Evolutionary conservation across 92 coral and sea anemone genomes (phyloP), one percentile per base, ranked within the genome.

Genomic region (Scolanthus callimorphus): DNA sequence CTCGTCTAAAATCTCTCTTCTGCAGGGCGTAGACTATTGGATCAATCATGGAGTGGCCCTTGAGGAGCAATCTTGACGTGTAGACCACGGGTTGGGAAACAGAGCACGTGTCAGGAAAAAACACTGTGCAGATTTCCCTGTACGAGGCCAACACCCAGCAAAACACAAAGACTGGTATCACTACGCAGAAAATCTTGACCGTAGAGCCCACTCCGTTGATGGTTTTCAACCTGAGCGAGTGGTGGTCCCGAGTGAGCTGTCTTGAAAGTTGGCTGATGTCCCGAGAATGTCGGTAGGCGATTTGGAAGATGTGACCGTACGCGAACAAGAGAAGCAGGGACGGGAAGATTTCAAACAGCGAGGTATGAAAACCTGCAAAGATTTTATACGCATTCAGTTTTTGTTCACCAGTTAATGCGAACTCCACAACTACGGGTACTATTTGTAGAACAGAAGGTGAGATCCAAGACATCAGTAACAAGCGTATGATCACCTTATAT

Each of bases 41-140:
- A 56, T 80, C 81, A 0, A 73, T 67, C 86, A 80, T 80, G 9
- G 86, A 80, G 17, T 80, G 81, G 21, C 86, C 86, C 66, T 80
- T 80, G 17, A 80, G 71, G 21, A 80, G 76, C 41, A 80, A 57
- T 59, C 86, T 72, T 15, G 86, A 80, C 26, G 66, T 45, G 44
- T 73, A 76, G 17, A 60, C 81, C 23, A 69, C 60, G 24, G 37
- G 53, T 15, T 61, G 11, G 38, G 81, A 81, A 20, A 80, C 71
- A 19, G 59, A 15, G 23, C 76, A 65, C 25, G 60, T 8, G 28
- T 24, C 17, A 24, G 39, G 49, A 17, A 24, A 59, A 27, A 55
- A 39, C 10, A 39, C 4, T 2, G 41, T 37, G 28, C 81, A 73
- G 27, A 73, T 52, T 48, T 80, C 86, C 57, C 86, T 31, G 62